Evolutionary conservation across 2,797 vertebrate genomes (phyloP).

Genomic region (Sebastes steindachneri): DNA sequence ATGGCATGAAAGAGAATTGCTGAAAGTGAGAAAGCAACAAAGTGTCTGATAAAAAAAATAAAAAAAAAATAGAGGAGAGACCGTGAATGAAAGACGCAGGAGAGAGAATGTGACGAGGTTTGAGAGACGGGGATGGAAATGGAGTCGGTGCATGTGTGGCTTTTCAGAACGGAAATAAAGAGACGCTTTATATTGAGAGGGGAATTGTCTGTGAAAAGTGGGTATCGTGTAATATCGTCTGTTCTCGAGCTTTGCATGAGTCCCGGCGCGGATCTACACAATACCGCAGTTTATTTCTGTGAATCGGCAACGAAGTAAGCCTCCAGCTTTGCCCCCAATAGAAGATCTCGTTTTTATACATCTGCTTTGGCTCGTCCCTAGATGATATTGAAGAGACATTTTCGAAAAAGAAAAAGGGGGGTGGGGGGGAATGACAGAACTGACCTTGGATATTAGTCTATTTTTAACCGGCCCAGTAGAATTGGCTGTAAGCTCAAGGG

Average conservation of each 20-base stretch:
- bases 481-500: not conserved
- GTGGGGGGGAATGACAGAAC: not conserved
- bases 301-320: slow-evolving; percentile 22
- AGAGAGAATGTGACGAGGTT: slow-evolving; percentile 1
- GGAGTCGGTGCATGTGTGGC: slow-evolving; percentile 5
- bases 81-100: not conserved
- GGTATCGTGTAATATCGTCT: slow-evolving; percentile 19
- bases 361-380: not conserved
- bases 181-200: slow-evolving; percentile 47
- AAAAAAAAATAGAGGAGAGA: not conserved
- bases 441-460: not conserved
- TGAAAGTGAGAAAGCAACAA: slow-evolving; percentile 2
- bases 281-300: slow-evolving; percentile 22
- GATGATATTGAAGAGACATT: not conserved
- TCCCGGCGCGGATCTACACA: slow-evolving; percentile 15
- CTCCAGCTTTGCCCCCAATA: not conserved
- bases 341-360: not conserved
- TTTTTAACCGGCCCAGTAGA: slow-evolving; percentile 1
- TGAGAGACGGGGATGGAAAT: not conserved
- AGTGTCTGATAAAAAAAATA: not conserved
- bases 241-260: slow-evolving; percentile 6
- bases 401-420: not conserved
- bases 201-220: slow-evolving; percentile 26
- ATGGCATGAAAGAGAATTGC: not conserved
- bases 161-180: slow-evolving; percentile 37